Evolutionary conservation across 35 echinoderm and acorn worm species (phyloP).

Genomic region (Diadema setosum): DNA sequence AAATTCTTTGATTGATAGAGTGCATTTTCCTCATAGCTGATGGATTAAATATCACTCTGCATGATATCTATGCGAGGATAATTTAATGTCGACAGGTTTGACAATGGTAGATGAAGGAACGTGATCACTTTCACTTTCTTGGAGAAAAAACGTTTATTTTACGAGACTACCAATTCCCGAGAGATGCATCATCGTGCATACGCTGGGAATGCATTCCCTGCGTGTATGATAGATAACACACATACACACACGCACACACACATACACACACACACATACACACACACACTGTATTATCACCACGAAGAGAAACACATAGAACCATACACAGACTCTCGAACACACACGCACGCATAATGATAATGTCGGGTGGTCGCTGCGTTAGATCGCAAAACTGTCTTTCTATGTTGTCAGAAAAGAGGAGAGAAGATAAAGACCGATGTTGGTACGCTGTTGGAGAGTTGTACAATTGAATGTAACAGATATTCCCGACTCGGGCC

Average conservation of each 20-base stretch:
- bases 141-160: too few relatives aligned
- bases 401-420: not conserved
- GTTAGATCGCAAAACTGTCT: not conserved
- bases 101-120: too few relatives aligned
- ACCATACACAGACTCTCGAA: not conserved
- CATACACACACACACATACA: not conserved
- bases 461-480: not conserved
- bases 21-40: too few relatives aligned
- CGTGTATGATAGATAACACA: not conserved
- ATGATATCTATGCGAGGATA: too few relatives aligned
- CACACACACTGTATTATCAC: not conserved
- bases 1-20: too few relatives aligned
- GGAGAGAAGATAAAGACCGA: not conserved
- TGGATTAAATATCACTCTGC: too few relatives aligned
- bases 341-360: slow-evolving; percentile 3
- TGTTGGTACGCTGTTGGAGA: not conserved
- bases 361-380: not conserved
- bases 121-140: too few relatives aligned
- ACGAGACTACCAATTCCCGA: too few relatives aligned
- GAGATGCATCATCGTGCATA: too few relatives aligned
- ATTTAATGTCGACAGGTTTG: too few relatives aligned
- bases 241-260: not conserved
- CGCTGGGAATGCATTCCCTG: not conserved
- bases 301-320: not conserved
- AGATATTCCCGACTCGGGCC: not conserved